These are phyloP conservation scores for Conus canariensis DNA, from an alignment of 2,888 invertebrate genomes.

Conservation along the genomic window DNA sequence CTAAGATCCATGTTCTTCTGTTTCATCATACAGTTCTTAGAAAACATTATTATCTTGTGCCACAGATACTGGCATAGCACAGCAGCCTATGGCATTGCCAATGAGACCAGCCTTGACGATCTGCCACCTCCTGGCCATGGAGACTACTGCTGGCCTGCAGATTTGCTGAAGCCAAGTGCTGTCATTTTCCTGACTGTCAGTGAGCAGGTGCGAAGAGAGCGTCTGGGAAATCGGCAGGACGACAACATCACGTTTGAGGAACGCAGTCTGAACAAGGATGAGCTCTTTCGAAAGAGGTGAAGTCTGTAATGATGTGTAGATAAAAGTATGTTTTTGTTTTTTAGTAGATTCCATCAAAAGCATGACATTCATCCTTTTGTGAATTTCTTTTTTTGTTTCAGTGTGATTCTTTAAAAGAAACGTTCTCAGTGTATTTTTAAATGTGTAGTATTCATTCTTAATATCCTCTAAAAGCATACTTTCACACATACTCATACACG, in stretches of 20 bases:
- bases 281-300: slow-evolving; percentile 62
- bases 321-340: too few species aligned
- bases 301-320: neutral
- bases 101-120: slow-evolving; percentile 59
- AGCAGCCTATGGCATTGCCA: slow-evolving; percentile 65
- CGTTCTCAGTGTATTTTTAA: too few species aligned
- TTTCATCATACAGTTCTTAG: neutral
- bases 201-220: slow-evolving; percentile 60
- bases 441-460: too few species aligned
- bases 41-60: neutral
- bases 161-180: slow-evolving; percentile 60
- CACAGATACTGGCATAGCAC: slow-evolving; percentile 69
- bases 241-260: slow-evolving; percentile 62
- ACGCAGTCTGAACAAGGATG: slow-evolving; percentile 56
- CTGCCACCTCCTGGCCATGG: slow-evolving; percentile 54
- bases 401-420: too few species aligned
- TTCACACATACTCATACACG: too few species aligned
- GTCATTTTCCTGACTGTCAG: slow-evolving; percentile 63
- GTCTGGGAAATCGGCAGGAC: slow-evolving; percentile 52
- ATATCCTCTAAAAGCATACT: too few species aligned
- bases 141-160: slow-evolving; percentile 65
- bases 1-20: neutral
- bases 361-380: too few species aligned
- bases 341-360: too few species aligned
- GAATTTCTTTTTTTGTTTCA: neutral